Percentiles rank a stretch among this genome's conserved stretches.
These are phyloP conservation scores for Anguilla obscura DNA, from an alignment of 2,797 vertebrate species.

Conservation along the genomic window DNA sequence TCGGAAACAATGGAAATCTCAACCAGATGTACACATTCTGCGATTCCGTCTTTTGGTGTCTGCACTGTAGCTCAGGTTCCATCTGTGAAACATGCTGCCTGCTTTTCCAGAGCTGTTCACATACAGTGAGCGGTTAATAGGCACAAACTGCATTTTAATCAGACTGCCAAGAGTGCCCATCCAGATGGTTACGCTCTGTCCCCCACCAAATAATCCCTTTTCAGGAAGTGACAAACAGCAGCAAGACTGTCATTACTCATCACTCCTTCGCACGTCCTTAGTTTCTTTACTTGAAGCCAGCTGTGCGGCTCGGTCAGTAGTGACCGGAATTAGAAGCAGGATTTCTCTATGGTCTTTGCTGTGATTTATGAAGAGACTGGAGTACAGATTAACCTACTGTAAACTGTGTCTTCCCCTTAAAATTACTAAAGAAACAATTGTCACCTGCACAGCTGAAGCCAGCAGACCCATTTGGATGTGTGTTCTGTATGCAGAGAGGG, in stretches of 20 bases:
- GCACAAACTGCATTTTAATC: neutral
- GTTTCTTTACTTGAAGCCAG: neutral
- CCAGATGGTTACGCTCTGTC: neutral
- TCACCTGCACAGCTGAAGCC: neutral
- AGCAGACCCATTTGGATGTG: neutral
- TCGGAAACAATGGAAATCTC: neutral
- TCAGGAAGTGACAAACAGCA: neutral
- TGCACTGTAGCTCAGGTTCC: neutral
- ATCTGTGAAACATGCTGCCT: neutral
- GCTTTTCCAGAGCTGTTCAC: neutral
- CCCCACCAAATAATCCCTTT: neutral
- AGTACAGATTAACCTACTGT: neutral
- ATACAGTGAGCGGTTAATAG: neutral
- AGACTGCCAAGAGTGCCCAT: neutral
- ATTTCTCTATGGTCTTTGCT: neutral
- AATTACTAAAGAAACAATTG: neutral
- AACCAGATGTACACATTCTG: neutral
- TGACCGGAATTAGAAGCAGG: neutral
- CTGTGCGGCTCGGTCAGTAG: neutral
- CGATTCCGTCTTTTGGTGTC: neutral
- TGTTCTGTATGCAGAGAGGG: neutral
- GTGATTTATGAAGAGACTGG: neutral
- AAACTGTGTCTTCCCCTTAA: neutral
- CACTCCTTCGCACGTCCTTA: neutral
- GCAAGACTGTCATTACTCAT: conserved; percentile 6